These are phyloP conservation scores for Ommatoiulus sabulosus DNA, from an alignment of 2,888 invertebrate species.

Conservation along the genomic window DNA sequence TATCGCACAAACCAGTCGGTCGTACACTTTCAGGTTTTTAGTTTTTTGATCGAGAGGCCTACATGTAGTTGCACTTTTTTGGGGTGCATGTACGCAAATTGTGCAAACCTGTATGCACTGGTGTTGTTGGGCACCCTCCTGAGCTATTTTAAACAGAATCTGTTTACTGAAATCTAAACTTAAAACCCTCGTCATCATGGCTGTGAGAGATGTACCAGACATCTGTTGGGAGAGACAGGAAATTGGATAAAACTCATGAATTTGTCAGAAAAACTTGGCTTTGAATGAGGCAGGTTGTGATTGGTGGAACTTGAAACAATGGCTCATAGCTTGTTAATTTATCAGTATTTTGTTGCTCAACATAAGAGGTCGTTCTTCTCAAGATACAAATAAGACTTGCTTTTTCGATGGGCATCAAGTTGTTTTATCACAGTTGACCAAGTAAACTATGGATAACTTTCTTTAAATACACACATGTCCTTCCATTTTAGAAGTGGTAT, in stretches of 20 bases:
- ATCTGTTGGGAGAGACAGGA: background rate
- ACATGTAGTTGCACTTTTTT: background rate
- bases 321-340: background rate
- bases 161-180: background rate
- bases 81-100: background rate
- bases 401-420: too few relatives aligned
- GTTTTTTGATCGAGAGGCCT: too few relatives aligned
- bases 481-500: too few relatives aligned
- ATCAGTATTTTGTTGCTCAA: background rate
- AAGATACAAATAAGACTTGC: too few relatives aligned
- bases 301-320: background rate
- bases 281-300: background rate
- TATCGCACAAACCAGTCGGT: slow-evolving; percentile 1
- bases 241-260: background rate
- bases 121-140: background rate
- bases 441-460: too few relatives aligned
- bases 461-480: too few relatives aligned
- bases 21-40: background rate
- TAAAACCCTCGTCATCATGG: background rate
- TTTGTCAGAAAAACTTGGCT: slow-evolving; percentile 21
- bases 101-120: background rate
- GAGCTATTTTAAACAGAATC: slow-evolving; percentile 5
- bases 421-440: too few relatives aligned
- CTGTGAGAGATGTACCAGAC: background rate
- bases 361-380: too few relatives aligned